Base-by-base conservation (phyloP, 2,797 vertebrate species). In the Triplophysa yarkandensis region DNA sequence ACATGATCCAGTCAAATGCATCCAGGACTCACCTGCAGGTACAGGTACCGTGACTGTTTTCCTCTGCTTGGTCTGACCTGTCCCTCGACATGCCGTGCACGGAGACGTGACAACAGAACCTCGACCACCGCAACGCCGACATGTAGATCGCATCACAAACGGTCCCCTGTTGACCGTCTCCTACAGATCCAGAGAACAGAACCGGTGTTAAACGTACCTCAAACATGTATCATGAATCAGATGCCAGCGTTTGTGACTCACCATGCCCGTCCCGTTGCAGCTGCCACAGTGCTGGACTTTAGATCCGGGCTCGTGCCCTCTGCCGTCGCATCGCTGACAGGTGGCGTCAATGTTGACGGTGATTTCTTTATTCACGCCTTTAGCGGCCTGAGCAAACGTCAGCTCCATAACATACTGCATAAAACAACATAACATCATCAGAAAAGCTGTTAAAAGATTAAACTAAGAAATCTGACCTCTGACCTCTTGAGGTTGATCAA, bases 331-430 rank as follows among this genome's bases (percentile, higher is more conserved):
- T 23, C 93, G 92, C 82, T 93, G 93, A 34, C 98, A 99, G 23
- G 92, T 78, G 23, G 93, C 92, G 0, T 93, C 95, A 7, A 96
- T 85, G 82, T 92, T 94, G 63, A 98, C 77, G 0, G 90, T 86
- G 0, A 99, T 94, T 87, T 99, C 96, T 86, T 99, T 98, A 85
- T 99, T 99, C 66, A 99, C 93, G 0, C 97, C 98, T 85, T 99
- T 99, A 25, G 96, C 97, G 10, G 98, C 98, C 75, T 99, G 97
- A 61, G 83, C 93, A 88, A 99, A 99, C 0, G 97, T 98, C 87
- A 98, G 86, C 55, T 98, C 97, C 96, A 99, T 98, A 78, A 95
- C 86, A 62, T 95, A 96, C 97, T 99, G 85, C 28, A 23, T 79
- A 21, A 16, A 17, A 63, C 41, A 13, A 23, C 1, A 19, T 28